Conservation (phyloP, 2,113 vertebrate genomes). For the Upupa epops region DNA sequence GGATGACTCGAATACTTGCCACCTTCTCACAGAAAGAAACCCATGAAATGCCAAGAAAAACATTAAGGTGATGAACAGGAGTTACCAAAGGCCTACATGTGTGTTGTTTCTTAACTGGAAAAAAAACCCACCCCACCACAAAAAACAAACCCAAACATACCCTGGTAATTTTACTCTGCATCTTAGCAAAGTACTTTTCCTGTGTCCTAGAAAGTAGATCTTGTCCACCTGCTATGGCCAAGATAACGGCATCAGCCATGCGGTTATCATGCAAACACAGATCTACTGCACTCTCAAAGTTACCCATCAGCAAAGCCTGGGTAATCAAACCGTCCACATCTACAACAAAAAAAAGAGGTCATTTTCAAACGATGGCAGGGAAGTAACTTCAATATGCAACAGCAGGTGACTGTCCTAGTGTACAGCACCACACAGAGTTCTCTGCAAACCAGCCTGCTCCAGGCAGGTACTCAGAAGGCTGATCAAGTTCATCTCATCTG, state of each 20-base stretch:
- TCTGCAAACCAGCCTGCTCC: neutral
- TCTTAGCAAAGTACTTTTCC: constrained; percentile 90
- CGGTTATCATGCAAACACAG: constrained; percentile 94
- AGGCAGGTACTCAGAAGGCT: neutral
- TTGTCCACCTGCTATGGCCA: constrained; percentile 91
- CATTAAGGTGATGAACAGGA: neutral
- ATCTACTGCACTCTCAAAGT: constrained; percentile 91
- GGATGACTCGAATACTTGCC: neutral
- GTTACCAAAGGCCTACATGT: neutral
- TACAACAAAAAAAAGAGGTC: constrained; percentile 49
- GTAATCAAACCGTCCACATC: constrained; percentile 95
- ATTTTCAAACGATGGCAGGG: neutral
- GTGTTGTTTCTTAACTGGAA: neutral
- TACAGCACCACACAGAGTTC: fast-evolving
- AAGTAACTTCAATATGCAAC: neutral
- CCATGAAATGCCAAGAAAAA: neutral
- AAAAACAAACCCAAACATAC: constrained; percentile 69
- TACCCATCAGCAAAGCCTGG: constrained; percentile 90
- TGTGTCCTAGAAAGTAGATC: constrained; percentile 91
- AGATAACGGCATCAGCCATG: constrained; percentile 94
- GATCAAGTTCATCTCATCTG: neutral
- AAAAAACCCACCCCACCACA: neutral
- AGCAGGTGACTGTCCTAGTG: neutral
- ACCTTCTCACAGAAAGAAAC: neutral
- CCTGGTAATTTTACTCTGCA: constrained; percentile 91